Conservation (phyloP, 2,888 invertebrate species). For the Polymixis lichenea region DNA sequence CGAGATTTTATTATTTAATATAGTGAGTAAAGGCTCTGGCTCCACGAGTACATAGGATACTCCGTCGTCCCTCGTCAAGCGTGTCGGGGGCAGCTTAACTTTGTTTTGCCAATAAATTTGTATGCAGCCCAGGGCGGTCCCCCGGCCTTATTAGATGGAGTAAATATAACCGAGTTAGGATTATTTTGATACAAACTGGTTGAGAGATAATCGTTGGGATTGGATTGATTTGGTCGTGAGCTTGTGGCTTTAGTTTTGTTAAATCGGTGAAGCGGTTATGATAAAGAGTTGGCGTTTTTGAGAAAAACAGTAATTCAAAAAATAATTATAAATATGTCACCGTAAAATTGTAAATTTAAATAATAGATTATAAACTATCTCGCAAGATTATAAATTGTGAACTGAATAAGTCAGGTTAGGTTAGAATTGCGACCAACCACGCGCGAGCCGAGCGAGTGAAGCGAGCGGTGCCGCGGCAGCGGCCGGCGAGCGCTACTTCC, state of each 20-base stretch:
- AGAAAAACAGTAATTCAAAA: too few species aligned
- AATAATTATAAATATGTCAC: too few species aligned
- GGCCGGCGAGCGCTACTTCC: too few species aligned
- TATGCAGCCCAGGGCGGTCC: constrained; percentile 59
- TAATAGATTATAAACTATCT: too few species aligned
- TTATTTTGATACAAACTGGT: constrained; percentile 59
- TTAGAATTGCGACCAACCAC: too few species aligned
- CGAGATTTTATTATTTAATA: constrained; percentile 60
- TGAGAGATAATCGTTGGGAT: constrained; percentile 43
- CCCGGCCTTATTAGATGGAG: constrained; percentile 54
- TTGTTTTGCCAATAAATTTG: constrained; percentile 71
- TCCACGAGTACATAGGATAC: constrained; percentile 44
- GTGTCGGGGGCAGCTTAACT: constrained; percentile 63
- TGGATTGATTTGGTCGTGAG: constrained; percentile 28
- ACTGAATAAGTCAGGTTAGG: too few species aligned
- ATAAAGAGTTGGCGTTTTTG: not conserved
- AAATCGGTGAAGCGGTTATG: not conserved
- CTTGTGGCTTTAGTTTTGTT: not conserved
- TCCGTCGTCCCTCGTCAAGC: constrained; percentile 63
- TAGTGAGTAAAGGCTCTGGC: constrained; percentile 27
- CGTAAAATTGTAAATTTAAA: too few species aligned
- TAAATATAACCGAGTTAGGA: constrained; percentile 57
- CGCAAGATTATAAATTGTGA: too few species aligned
- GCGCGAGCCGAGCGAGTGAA: too few species aligned
- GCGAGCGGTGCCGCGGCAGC: too few species aligned